Evolutionary conservation across 2,113 vertebrate genomes (phyloP).

Genomic region (Corynorhinus townsendii): DNA sequence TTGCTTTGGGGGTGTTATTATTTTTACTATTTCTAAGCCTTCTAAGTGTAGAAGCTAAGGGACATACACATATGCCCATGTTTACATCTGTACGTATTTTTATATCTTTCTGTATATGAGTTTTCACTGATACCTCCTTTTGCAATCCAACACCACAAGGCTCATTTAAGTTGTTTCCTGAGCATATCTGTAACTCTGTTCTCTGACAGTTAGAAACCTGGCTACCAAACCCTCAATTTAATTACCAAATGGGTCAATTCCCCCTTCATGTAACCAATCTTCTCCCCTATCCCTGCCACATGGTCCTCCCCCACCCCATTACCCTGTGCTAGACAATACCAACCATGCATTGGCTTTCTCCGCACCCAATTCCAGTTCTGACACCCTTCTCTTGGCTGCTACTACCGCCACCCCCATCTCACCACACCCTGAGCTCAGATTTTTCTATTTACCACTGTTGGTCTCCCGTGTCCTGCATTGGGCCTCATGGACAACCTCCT

Average conservation of each 20-base stretch:
- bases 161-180: neutral
- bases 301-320: neutral
- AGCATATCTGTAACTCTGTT: neutral
- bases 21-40: neutral
- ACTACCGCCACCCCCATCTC: neutral
- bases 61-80: neutral
- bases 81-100: neutral
- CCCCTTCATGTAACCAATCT: neutral
- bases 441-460: neutral
- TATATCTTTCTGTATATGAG: neutral
- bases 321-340: rapidly evolving
- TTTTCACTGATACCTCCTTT: neutral
- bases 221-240: neutral
- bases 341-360: neutral
- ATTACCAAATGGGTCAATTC: neutral
- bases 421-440: neutral
- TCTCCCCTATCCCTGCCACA: neutral
- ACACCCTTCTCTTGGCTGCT: neutral
- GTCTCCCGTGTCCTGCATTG: too few species aligned
- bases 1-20: neutral
- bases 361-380: neutral
- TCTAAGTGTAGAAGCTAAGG: neutral
- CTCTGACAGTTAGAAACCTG: neutral
- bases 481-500: neutral
- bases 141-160: neutral